Conservation (phyloP, 1,140 invertebrate genomes). For the Nylanderia fulva region DNA sequence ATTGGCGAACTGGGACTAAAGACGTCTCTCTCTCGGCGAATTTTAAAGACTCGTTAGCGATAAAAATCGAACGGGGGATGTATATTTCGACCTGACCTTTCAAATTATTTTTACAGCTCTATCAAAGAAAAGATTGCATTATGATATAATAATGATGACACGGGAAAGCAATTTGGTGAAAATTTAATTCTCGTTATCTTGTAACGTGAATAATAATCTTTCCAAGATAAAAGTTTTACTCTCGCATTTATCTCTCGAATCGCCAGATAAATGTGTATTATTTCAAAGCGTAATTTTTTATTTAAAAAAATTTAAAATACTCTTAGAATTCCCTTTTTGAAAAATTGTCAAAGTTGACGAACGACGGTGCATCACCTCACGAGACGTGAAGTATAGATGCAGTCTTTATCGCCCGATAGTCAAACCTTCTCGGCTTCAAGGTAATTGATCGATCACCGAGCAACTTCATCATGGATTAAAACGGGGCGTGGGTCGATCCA, state of each 20-base stretch:
- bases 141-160: background rate
- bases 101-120: background rate
- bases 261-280: background rate
- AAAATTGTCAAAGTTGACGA: constrained; percentile 7
- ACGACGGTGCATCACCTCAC: background rate
- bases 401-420: constrained; percentile 46
- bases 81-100: background rate
- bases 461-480: constrained; percentile 52
- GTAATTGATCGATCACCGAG: constrained; percentile 57
- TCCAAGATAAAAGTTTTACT: background rate
- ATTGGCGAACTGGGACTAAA: constrained; percentile 40
- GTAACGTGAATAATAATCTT: background rate
- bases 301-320: background rate
- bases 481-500: constrained; percentile 50
- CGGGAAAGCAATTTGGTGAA: background rate
- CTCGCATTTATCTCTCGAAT: background rate
- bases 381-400: constrained; percentile 31
- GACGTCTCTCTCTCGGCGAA: constrained; percentile 20
- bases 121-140: background rate
- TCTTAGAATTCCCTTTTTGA: background rate
- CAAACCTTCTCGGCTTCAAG: constrained; percentile 30
- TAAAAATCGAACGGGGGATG: background rate
- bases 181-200: background rate
- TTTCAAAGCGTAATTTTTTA: background rate
- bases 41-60: constrained; percentile 42